Percentiles rank a stretch among this genome's conserved stretches.
Evolutionary conservation across 2,113 vertebrate species (phyloP).

Genomic region (Apistogramma diplotaenia): DNA sequence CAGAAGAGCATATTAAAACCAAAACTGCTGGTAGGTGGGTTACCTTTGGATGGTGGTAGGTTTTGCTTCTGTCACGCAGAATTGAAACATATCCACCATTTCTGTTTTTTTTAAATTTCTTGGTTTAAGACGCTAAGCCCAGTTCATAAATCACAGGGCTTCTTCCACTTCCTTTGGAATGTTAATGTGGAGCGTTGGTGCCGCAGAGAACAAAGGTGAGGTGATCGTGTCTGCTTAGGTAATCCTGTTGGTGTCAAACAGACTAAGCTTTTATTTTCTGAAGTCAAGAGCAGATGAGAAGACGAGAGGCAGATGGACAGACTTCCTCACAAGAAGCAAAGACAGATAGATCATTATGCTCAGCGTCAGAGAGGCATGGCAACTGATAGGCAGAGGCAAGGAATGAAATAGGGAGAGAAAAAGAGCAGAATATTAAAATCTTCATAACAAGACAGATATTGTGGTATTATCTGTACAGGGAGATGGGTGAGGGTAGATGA

Average conservation of each 20-base stretch:
- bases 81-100: constrained; percentile 49
- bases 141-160: constrained; percentile 57
- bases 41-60: background rate
- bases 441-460: background rate
- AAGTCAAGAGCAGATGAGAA: constrained; percentile 36
- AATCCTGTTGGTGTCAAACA: constrained; percentile 66
- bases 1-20: background rate
- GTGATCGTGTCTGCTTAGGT: constrained; percentile 56
- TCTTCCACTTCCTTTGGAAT: constrained; percentile 58
- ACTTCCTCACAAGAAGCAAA: background rate
- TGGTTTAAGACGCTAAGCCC: constrained; percentile 12
- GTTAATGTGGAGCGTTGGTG: constrained; percentile 54
- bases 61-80: background rate
- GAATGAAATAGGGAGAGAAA: constrained; percentile 5
- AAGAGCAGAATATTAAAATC: constrained; percentile 41
- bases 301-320: background rate
- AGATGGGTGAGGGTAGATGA: constrained; percentile 13
- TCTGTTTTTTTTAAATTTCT: background rate
- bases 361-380: background rate
- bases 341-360: constrained; percentile 8
- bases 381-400: constrained; percentile 2
- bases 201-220: constrained; percentile 65
- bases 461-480: background rate
- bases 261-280: constrained; percentile 51
- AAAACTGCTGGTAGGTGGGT: background rate